Base-by-base conservation (phyloP, 2,113 vertebrate genomes). In the Emydura subglobosa region DNA sequence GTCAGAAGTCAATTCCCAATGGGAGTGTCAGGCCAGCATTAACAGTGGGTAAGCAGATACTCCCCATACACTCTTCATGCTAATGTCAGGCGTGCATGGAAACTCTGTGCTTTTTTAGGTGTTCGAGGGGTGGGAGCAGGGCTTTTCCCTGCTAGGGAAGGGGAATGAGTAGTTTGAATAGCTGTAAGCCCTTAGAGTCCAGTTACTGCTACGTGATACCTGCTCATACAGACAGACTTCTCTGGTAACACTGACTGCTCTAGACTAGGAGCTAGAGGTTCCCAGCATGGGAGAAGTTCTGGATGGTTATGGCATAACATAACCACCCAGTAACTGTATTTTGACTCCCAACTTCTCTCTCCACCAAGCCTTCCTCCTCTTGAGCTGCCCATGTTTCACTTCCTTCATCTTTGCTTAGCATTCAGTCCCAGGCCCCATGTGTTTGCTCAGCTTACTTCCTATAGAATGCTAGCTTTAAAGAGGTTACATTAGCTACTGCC, bases 321-420 rank as follows among this genome's bases (percentile, higher is more conserved):
- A 78, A 47, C 22, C 74, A 47, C 3, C 2, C 22, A 47, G 6
- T 44, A 47, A 24, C 74, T 78, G 42, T 47, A 47, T 25, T 47
- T 78, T 27, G 42, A 27, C 12, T 22, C 21, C 10, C 44, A 10
- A 44, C 4, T 76, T 12, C 42, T 44, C 42, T 78, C 4, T 29
- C 25, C 9, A 59, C 57, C 24, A 59, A 57, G 29, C 83, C 14
- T 53, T 10, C 57, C 59, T 85, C 22, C 92, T 92, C 4, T 25
- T 0, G 0, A 68, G 13, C 25, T 39, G 59, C 34, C 29, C 61
- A 88, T 88, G 59, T 0, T 0, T 82, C 72, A 39, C 31, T 83
- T 39, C 54, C 54, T 1, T 1, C 39, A 57, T 51, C 79, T 49
- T 87, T 0, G 0, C 31, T 49, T n/a, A 39, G 57, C n/a, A 29